phyloP scores from a whole-genome alignment of 2,888 invertebrate genomes.

The Strigamia transsilvanica region DNA sequence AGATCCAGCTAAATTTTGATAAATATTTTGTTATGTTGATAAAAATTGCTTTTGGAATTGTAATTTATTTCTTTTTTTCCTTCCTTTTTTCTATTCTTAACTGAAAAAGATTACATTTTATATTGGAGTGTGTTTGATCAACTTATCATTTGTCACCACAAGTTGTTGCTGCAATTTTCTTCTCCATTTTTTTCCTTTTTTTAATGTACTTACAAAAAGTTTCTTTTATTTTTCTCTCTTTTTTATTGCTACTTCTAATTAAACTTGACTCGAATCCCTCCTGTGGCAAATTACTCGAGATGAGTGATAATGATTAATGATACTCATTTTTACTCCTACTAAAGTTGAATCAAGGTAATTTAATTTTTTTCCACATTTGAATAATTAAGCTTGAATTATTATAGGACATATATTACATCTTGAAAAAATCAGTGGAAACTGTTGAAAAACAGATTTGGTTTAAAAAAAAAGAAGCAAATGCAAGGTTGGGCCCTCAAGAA shows the following conservation, averaged over 20 bases:
- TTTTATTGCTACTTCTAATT: slow-evolving; percentile 17
- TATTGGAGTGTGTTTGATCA: slow-evolving; percentile 5
- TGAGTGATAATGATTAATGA: slow-evolving; percentile 18
- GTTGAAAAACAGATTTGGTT: too few relatives aligned
- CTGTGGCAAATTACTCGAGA: background rate
- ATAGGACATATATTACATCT: too few relatives aligned
- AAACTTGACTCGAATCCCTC: background rate
- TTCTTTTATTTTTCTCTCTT: background rate
- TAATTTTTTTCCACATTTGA: background rate
- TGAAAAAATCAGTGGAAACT: too few relatives aligned
- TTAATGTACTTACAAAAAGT: background rate
- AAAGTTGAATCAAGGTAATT: background rate
- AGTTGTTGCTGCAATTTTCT: slow-evolving; percentile 6
- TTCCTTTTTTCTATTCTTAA: too few relatives aligned
- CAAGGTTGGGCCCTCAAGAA: too few relatives aligned
- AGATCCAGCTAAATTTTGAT: too few relatives aligned
- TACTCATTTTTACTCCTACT: slow-evolving; percentile 3
- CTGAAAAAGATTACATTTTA: background rate
- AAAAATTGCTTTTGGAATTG: slow-evolving; percentile 2
- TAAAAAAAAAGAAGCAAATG: too few relatives aligned
- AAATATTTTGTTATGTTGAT: too few relatives aligned
- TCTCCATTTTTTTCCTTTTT: background rate
- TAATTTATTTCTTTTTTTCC: background rate
- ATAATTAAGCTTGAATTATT: background rate
- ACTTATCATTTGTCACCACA: slow-evolving; percentile 6